A percentile compares a stretch with the other conserved stretches of the same genome.
phyloP scores from a whole-genome alignment of 2,113 vertebrate species.

The Lepus americanus region DNA sequence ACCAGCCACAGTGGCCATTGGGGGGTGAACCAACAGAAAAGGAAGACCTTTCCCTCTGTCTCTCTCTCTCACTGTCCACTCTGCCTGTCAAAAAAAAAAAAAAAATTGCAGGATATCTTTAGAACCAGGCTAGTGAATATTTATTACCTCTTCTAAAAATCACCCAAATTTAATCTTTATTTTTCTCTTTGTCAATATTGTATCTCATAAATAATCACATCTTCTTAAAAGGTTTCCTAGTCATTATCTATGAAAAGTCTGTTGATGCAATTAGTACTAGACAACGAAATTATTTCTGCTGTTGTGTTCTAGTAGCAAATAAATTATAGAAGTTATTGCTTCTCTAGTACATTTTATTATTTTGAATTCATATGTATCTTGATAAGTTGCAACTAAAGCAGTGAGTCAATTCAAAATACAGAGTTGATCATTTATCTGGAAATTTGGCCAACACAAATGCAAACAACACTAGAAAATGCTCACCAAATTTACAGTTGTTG shows the following conservation, averaged over 20 bases:
- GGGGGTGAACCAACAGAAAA: too few relatives aligned
- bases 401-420: not conserved
- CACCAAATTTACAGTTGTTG: not conserved
- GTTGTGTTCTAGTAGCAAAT: not conserved
- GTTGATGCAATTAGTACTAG: not conserved
- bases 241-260: not conserved
- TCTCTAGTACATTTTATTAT: not conserved
- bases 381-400: not conserved
- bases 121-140: not conserved
- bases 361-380: not conserved
- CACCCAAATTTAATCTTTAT: not conserved
- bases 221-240: not conserved
- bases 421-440: not conserved
- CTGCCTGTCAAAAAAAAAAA: too few relatives aligned
- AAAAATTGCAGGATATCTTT: not conserved
- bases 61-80: too few relatives aligned
- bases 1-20: too few relatives aligned
- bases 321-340: not conserved
- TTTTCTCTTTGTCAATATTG: not conserved
- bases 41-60: too few relatives aligned
- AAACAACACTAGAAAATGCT: not conserved
- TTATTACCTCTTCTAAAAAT: not conserved
- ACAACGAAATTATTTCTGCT: conserved; percentile 13
- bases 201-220: not conserved
- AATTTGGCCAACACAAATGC: not conserved